phyloP scores from a whole-genome alignment of 2,888 invertebrate genomes.

The Tinea semifulvella region DNA sequence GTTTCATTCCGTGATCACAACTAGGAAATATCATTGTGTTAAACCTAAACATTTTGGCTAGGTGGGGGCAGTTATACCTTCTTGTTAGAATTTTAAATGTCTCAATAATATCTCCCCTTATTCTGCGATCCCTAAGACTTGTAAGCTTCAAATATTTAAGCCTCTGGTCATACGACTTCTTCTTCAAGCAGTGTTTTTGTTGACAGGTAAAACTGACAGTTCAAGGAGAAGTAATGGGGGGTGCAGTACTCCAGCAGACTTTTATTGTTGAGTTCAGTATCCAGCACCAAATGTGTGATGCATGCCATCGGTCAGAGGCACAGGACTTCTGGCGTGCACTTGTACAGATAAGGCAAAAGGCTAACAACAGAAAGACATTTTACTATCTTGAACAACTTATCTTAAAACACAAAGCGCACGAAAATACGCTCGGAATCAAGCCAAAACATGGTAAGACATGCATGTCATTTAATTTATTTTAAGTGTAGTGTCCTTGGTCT shows the following conservation, averaged over 20 bases:
- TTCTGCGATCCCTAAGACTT: too few relatives aligned
- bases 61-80: too few relatives aligned
- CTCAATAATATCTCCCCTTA: too few relatives aligned
- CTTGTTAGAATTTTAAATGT: too few relatives aligned
- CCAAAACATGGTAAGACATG: conserved; percentile 73
- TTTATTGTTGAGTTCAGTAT: conserved; percentile 94
- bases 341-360: conserved; percentile 87
- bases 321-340: conserved; percentile 97
- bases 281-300: conserved; percentile 95
- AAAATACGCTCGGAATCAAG: conserved; percentile 88
- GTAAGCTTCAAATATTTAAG: too few relatives aligned
- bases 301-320: conserved; percentile 96
- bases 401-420: conserved; percentile 93
- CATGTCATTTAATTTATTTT: too few relatives aligned
- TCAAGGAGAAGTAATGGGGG: conserved; percentile 93
- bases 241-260: conserved; percentile 91
- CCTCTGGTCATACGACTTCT: too few relatives aligned
- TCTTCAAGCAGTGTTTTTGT: too few relatives aligned
- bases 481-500: too few relatives aligned
- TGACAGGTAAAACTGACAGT: conserved; percentile 86
- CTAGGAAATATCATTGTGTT: too few relatives aligned
- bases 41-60: too few relatives aligned
- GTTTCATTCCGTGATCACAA: too few relatives aligned
- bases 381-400: conserved; percentile 97
- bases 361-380: conserved; percentile 96